phyloP scores from a whole-genome alignment of 2,113 vertebrate species.

The Galeopterus variegatus region DNA sequence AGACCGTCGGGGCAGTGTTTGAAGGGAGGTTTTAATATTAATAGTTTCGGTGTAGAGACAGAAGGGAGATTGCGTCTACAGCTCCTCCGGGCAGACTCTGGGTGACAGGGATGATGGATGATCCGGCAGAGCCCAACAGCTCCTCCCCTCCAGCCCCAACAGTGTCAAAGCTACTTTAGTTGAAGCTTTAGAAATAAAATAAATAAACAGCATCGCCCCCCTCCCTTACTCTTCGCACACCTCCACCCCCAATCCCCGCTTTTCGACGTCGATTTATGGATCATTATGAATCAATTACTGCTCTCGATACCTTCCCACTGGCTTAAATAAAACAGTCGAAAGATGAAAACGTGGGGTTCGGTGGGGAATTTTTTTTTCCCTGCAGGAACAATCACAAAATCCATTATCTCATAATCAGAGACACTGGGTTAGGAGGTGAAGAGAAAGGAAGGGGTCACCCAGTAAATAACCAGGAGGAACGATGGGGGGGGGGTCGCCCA shows the following conservation, averaged over 20 bases:
- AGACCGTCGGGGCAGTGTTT: slow-evolving; percentile 71
- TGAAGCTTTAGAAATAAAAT: slow-evolving; percentile 94
- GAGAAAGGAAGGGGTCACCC: slow-evolving; percentile 57
- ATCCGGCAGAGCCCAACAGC: slow-evolving; percentile 94
- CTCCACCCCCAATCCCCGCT: slow-evolving; percentile 70
- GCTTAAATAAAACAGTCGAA: slow-evolving; percentile 83
- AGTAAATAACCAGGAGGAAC: background rate
- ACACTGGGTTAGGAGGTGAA: slow-evolving; percentile 56
- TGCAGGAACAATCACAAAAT: slow-evolving; percentile 70
- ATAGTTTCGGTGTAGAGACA: slow-evolving; percentile 96
- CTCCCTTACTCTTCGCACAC: slow-evolving; percentile 6
- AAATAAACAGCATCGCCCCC: slow-evolving; percentile 87
- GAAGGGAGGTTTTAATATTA: slow-evolving; percentile 96
- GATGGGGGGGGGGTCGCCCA: background rate
- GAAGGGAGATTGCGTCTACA: slow-evolving; percentile 95
- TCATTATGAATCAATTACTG: slow-evolving; percentile 91
- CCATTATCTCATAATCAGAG: slow-evolving; percentile 75
- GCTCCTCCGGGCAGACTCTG: slow-evolving; percentile 95
- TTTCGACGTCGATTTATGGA: slow-evolving; percentile 87
- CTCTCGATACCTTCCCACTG: slow-evolving; percentile 86
- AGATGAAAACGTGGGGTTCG: slow-evolving; percentile 74
- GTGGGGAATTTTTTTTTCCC: background rate
- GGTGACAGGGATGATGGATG: slow-evolving; percentile 99
- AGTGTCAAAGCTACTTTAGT: slow-evolving; percentile 93
- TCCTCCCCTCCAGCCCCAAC: slow-evolving; percentile 95